A percentile compares a stretch with the other conserved stretches of the same genome.
Conservation (phyloP, 2,888 invertebrate species). For the Orchestes rusci region DNA sequence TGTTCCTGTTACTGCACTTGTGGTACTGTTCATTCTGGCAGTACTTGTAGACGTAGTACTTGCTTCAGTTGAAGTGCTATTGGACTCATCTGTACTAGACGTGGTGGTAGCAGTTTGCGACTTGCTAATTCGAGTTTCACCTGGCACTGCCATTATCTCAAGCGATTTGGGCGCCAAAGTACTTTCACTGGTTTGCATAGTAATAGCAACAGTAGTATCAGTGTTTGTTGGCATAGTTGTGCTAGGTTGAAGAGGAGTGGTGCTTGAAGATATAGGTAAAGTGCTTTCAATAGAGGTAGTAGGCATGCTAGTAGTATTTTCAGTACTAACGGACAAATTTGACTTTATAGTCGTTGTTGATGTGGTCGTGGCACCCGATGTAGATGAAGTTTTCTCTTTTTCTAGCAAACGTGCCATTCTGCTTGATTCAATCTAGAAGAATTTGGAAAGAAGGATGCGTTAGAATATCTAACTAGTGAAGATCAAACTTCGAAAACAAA, state of each 20-base stretch:
- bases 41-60: conserved; percentile 11
- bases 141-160: conserved; percentile 18
- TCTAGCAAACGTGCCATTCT: conserved; percentile 17
- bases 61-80: conserved; percentile 3
- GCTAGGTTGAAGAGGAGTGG: conserved; percentile 2
- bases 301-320: not conserved
- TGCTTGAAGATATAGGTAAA: conserved; percentile 2
- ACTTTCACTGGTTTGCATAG: conserved; percentile 6
- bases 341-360: not conserved
- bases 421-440: conserved; percentile 24
- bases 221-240: conserved; percentile 11
- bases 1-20: conserved; percentile 43
- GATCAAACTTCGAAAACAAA: too few species aligned
- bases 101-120: conserved; percentile 20
- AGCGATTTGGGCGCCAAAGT: conserved; percentile 10
- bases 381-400: conserved; percentile 8
- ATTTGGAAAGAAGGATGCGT: conserved; percentile 12
- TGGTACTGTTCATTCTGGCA: conserved; percentile 16
- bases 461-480: too few species aligned
- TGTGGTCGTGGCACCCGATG: not conserved
- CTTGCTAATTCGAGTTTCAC: conserved; percentile 19
- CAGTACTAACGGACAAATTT: conserved; percentile 1
- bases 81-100: not conserved
- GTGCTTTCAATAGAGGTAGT: not conserved
- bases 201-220: conserved; percentile 7